Evolutionary conservation across 1,140 invertebrate species (phyloP).

Genomic region (Charaxes varanes): DNA sequence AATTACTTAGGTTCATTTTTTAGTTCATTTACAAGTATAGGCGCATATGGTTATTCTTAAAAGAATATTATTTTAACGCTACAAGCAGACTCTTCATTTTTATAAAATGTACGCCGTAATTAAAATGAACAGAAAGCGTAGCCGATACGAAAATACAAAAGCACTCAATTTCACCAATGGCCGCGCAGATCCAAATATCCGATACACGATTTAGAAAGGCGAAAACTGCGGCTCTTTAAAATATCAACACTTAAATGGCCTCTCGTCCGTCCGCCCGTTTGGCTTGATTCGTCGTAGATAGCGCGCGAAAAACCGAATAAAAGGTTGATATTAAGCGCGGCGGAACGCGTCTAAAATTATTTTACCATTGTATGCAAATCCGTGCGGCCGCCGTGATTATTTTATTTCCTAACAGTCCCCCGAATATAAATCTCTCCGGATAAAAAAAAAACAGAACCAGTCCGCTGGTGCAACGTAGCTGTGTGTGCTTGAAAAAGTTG

Average conservation of each 20-base stretch:
- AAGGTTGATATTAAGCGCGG: slow-evolving; percentile 71
- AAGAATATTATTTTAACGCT: no score
- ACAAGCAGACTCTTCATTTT: no score
- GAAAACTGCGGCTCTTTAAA: slow-evolving; percentile 18
- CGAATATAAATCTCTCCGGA: slow-evolving; percentile 67
- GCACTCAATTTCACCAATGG: neutral
- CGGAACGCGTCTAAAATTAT: slow-evolving; percentile 74
- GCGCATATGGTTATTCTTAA: no score
- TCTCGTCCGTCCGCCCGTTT: slow-evolving; percentile 51
- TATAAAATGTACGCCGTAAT: no score
- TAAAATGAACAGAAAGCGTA: no score
- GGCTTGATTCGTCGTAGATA: slow-evolving; percentile 74
- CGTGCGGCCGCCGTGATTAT: slow-evolving; percentile 67
- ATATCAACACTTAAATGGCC: slow-evolving; percentile 64
- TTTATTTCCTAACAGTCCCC: slow-evolving; percentile 71
- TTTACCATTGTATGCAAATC: slow-evolving; percentile 74
- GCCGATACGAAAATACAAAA: no score
- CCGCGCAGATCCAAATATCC: neutral
- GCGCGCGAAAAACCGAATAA: slow-evolving; percentile 63
- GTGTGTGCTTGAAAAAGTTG: slow-evolving; percentile 33
- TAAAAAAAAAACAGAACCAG: slow-evolving; percentile 60
- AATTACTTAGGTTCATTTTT: no score
- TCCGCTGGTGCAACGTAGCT: slow-evolving; percentile 47
- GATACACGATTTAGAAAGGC: neutral
- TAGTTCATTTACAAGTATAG: no score